Conservation (phyloP, 2,888 invertebrate species). For the Rhamnusium bicolor region DNA sequence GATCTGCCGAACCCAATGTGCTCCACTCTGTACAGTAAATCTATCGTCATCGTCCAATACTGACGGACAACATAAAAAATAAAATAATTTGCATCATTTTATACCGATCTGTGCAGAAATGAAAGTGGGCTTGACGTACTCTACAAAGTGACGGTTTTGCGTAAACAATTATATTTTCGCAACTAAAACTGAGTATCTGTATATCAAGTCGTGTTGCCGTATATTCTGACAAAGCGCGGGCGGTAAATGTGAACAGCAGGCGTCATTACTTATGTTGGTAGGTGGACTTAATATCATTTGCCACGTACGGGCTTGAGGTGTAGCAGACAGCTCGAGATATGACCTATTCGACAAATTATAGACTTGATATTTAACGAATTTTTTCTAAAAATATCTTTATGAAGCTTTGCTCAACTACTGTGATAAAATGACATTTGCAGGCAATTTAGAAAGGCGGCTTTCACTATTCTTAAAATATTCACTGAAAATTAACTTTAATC, state of each 20-base stretch:
- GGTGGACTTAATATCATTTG: conserved; percentile 52
- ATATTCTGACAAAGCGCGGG: conserved; percentile 48
- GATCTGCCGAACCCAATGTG: too few relatives aligned
- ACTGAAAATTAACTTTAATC: background rate
- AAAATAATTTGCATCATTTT: conserved; percentile 8
- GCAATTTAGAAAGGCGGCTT: background rate
- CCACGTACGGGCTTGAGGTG: conserved; percentile 35
- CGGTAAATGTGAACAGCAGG: conserved; percentile 50
- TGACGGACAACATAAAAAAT: background rate
- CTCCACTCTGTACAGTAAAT: background rate
- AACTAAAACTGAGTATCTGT: conserved; percentile 18
- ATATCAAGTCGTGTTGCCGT: conserved; percentile 40
- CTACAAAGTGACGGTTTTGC: conserved; percentile 14
- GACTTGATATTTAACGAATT: conserved; percentile 39
- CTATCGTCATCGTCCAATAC: background rate
- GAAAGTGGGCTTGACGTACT: conserved; percentile 18
- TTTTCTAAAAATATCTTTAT: conserved; percentile 3
- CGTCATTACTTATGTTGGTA: conserved; percentile 50
- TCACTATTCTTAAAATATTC: background rate
- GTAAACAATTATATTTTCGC: conserved; percentile 28
- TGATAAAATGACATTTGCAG: background rate
- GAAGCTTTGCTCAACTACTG: background rate
- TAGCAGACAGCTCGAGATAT: conserved; percentile 29
- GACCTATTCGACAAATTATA: conserved; percentile 48
- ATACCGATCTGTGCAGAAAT: conserved; percentile 6